Base-by-base conservation (phyloP, 2,113 vertebrate genomes). In the Bambusicola thoracicus region DNA sequence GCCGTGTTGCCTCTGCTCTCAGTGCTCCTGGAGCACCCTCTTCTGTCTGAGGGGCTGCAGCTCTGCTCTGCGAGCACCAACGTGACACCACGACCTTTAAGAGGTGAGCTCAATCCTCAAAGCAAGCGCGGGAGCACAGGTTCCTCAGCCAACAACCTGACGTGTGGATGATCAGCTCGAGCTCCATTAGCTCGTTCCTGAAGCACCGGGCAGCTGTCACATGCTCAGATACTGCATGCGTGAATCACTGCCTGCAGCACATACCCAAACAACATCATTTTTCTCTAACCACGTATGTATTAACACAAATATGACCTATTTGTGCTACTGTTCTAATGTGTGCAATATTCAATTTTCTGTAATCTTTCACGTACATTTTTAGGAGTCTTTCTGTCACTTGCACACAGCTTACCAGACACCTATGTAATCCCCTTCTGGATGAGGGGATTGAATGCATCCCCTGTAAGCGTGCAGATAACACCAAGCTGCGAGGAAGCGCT, bases 71-170 rank as follows among this genome's bases (percentile, higher is more conserved):
- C 0, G 15, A 34, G 19, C n/a, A 8, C 19, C 7, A 2, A n/a
- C 25, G 6, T 7, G 6, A 20, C 55, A n/a, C 32, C 15, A 15
- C 15, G 5, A 30, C 15, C 51, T 53, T 17, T 1, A 2, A 34
- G 18, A 5, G 0, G 7, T 1, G 16, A 32, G 11, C 3, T 1
- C n/a, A 36, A 53, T 25, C 3, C 7, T 0, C 34, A 13, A 3
- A 41, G 65, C 36, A 5, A 24, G 46, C 1, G 1, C 2, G 1
- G 62, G 72, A 58, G 14, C 32, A 10, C 0, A 1, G 6, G 7
- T 44, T n/a, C 30, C 49, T 15, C 40, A 6, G 8, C 24, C 79
- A 25, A 30, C 38, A 24, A 16, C 3, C 49, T 24, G n/a, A 21
- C 13, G 8, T 21, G 58, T 21, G 12, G 17, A 56, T 30, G 51